Percentiles rank a stretch among this genome's conserved stretches.
phyloP scores from a whole-genome alignment of 2,797 vertebrate genomes.

The Adrianichthys oophorus region DNA sequence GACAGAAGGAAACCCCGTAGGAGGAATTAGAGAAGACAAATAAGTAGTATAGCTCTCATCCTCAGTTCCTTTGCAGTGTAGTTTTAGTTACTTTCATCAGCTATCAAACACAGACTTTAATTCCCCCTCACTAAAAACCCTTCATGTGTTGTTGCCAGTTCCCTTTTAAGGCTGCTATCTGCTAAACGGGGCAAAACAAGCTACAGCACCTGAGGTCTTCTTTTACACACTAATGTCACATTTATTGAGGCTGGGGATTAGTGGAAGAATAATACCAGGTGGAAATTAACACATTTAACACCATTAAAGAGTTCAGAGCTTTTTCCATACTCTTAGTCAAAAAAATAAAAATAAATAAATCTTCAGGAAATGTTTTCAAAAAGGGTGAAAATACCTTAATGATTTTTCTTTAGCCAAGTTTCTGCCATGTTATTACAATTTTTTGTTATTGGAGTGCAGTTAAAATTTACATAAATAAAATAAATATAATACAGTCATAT shows the following conservation, averaged over 20 bases:
- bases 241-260: slow-evolving; percentile 23
- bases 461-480: too few relatives aligned
- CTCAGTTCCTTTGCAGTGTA: slow-evolving; percentile 15
- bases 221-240: slow-evolving; percentile 15
- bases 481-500: too few relatives aligned
- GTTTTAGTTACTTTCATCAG: slow-evolving; percentile 23
- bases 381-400: not conserved
- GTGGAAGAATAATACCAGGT: not conserved
- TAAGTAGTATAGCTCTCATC: slow-evolving; percentile 16
- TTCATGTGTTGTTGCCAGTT: slow-evolving; percentile 18
- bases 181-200: slow-evolving; percentile 21
- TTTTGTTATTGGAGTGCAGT: not conserved
- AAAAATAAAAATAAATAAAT: not conserved
- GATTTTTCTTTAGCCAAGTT: not conserved
- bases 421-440: too few relatives aligned
- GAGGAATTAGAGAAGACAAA: slow-evolving; percentile 22
- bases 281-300: slow-evolving; percentile 5
- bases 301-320: not conserved
- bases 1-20: slow-evolving; percentile 10
- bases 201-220: slow-evolving; percentile 36
- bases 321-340: not conserved
- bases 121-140: slow-evolving; percentile 15
- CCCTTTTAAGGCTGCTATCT: slow-evolving; percentile 14
- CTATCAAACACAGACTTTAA: slow-evolving; percentile 28
- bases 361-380: not conserved